Evolutionary conservation across 2,888 invertebrate species (phyloP).

Genomic region (Helleia helle): DNA sequence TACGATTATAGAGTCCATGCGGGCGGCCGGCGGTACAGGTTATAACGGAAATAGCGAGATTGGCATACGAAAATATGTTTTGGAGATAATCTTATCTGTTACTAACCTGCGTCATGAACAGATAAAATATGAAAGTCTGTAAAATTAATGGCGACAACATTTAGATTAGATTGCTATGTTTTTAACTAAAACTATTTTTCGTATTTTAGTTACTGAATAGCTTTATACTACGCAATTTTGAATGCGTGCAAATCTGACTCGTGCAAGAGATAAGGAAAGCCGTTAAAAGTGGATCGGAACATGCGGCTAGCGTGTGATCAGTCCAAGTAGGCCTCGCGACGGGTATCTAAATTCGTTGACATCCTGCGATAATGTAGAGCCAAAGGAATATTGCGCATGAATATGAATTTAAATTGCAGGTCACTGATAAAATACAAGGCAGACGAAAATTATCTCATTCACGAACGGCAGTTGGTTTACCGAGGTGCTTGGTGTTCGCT

Average conservation of each 20-base stretch:
- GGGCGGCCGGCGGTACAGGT: no score
- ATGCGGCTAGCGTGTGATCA: conserved; percentile 7
- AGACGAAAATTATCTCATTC: conserved; percentile 8
- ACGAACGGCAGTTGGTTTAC: background rate
- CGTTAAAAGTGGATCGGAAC: conserved; percentile 1
- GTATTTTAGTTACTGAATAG: background rate
- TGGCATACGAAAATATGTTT: background rate
- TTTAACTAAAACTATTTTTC: background rate
- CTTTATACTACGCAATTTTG: background rate
- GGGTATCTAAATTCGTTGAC: conserved; percentile 13
- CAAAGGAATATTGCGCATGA: conserved; percentile 8
- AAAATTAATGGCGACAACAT: no score
- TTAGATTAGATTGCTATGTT: background rate
- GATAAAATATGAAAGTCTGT: background rate
- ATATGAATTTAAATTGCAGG: conserved; percentile 8
- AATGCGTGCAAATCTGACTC: background rate
- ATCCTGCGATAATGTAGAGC: conserved; percentile 12
- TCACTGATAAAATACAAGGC: background rate
- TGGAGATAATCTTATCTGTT: background rate
- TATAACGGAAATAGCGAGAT: background rate
- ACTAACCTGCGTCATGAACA: background rate
- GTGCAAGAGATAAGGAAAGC: conserved; percentile 1
- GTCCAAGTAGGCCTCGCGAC: conserved; percentile 2
- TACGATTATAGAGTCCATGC: no score
- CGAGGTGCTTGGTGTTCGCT: no score